Evolutionary conservation across 2,113 vertebrate species (phyloP).

Genomic region (Rhizomys pruinosus): DNA sequence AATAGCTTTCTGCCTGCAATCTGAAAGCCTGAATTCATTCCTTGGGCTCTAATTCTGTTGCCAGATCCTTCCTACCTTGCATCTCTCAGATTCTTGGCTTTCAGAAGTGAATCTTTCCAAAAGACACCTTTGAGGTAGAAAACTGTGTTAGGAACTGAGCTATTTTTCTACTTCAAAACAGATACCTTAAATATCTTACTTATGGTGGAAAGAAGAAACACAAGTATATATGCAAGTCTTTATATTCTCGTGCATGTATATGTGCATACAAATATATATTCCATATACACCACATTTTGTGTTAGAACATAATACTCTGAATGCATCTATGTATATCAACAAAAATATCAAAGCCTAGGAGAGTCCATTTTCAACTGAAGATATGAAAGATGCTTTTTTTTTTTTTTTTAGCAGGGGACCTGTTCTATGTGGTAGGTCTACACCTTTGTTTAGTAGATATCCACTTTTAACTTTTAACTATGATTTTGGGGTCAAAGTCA

Average conservation of each 20-base stretch:
- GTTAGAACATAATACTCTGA: background rate
- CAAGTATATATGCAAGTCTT: background rate
- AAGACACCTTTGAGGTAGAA: slow-evolving; percentile 39
- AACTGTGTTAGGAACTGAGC: slow-evolving; percentile 31
- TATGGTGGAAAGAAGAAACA: background rate
- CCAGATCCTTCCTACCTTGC: background rate
- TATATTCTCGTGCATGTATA: no score
- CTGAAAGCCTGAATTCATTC: background rate
- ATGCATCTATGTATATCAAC: background rate
- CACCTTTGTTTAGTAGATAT: background rate
- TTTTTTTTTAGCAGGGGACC: background rate
- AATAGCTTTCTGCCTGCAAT: background rate
- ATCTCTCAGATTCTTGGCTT: background rate
- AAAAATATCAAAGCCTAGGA: background rate
- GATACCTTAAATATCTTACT: slow-evolving; percentile 44
- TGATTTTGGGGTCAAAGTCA: background rate
- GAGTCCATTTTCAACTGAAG: slow-evolving; percentile 23
- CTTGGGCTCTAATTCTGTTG: background rate
- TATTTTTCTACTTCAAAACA: slow-evolving; percentile 61
- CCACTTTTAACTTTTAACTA: slow-evolving; percentile 10
- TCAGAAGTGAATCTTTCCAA: slow-evolving; percentile 58
- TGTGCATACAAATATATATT: background rate
- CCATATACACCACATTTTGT: background rate
- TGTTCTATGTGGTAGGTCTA: background rate
- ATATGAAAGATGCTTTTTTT: background rate